Evolutionary conservation across 1,140 invertebrate genomes (phyloP).

Genomic region (Drosophila serrata): DNA sequence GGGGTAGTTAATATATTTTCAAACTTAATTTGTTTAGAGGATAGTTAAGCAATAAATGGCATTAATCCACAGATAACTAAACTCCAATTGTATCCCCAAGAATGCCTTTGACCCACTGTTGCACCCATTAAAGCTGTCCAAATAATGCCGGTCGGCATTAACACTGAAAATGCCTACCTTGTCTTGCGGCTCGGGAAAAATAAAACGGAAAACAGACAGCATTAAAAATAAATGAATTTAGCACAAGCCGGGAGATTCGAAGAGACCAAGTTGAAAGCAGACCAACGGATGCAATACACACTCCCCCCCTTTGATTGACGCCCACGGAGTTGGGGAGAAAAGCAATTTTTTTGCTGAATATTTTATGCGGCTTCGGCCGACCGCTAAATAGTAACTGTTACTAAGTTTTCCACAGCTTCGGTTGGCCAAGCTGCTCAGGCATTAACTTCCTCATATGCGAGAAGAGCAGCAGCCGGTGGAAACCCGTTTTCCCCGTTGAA

Average conservation of each 20-base stretch:
- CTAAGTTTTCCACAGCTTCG: slow-evolving; percentile 65
- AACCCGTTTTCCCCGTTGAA: slow-evolving; percentile 77
- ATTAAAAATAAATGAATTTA: slow-evolving; percentile 44
- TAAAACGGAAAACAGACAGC: slow-evolving; percentile 28
- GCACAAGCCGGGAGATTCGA: slow-evolving; percentile 48
- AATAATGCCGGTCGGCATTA: slow-evolving; percentile 62
- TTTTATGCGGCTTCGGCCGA: slow-evolving; percentile 50
- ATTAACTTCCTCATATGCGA: slow-evolving; percentile 74
- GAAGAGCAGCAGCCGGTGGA: slow-evolving; percentile 36
- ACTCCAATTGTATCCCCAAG: not conserved
- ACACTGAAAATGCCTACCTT: slow-evolving; percentile 61
- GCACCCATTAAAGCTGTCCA: slow-evolving; percentile 50
- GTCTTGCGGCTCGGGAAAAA: slow-evolving; percentile 33
- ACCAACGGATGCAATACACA: slow-evolving; percentile 36
- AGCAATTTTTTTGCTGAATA: slow-evolving; percentile 74
- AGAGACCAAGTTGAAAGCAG: slow-evolving; percentile 49
- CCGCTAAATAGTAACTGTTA: slow-evolving; percentile 80
- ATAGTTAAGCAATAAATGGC: no score
- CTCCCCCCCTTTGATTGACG: not conserved
- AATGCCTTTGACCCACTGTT: slow-evolving; percentile 47
- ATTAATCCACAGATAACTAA: not conserved
- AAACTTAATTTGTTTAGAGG: not conserved
- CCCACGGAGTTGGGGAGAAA: slow-evolving; percentile 39
- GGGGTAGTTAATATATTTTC: not conserved
- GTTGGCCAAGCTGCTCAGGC: slow-evolving; percentile 54